A percentile compares a stretch with the other conserved stretches of the same genome.
These are phyloP conservation scores for Atrichornis clamosus DNA, from an alignment of 2,113 vertebrate genomes.

Conservation along the genomic window DNA sequence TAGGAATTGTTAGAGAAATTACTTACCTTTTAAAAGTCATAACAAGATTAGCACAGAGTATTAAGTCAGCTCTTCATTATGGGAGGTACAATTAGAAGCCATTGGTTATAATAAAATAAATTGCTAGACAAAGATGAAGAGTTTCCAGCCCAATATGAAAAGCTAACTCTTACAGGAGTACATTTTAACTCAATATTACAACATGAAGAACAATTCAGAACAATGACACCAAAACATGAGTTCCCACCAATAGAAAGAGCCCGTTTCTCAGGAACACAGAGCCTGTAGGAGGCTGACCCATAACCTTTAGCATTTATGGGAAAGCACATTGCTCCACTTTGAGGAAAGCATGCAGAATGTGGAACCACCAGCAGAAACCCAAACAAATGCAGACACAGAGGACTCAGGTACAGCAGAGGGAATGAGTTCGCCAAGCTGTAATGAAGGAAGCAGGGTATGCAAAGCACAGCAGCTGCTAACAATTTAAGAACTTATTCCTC, in stretches of 20 bases:
- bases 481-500: conserved; percentile 46
- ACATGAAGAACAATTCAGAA: conserved; percentile 59
- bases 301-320: conserved; percentile 43
- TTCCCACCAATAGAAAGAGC: conserved; percentile 50
- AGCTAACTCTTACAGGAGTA: conserved; percentile 73
- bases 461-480: conserved; percentile 67
- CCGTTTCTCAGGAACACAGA: conserved; percentile 46
- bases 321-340: conserved; percentile 51
- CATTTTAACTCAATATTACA: conserved; percentile 65
- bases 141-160: conserved; percentile 77
- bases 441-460: conserved; percentile 77
- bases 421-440: conserved; percentile 71
- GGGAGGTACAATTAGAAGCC: conserved; percentile 78
- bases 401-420: conserved; percentile 55
- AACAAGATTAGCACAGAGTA: conserved; percentile 79
- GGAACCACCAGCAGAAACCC: conserved; percentile 69
- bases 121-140: conserved; percentile 70
- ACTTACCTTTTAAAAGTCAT: conserved; percentile 81
- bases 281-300: conserved; percentile 39
- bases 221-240: conserved; percentile 61
- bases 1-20: conserved; percentile 76
- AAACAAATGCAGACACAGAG: conserved; percentile 30
- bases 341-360: conserved; percentile 73
- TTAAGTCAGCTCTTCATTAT: conserved; percentile 82
- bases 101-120: conserved; percentile 74